A percentile compares a stretch with the other conserved stretches of the same genome.
Evolutionary conservation across 2,113 vertebrate species (phyloP).

Genomic region (Acanthisitta chloris): DNA sequence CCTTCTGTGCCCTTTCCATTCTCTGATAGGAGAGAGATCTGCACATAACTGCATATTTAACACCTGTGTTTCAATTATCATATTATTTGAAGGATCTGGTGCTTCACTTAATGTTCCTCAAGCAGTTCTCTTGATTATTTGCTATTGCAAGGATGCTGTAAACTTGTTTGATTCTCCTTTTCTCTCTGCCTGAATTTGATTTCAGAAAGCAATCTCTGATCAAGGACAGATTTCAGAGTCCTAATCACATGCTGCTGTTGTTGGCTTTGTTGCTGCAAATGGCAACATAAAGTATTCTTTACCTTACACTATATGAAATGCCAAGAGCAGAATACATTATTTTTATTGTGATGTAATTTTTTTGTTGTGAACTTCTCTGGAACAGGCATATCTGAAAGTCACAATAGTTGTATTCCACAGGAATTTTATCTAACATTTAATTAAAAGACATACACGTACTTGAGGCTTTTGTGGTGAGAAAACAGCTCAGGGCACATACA

Average conservation of each 20-base stretch:
- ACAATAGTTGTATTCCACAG: not conserved
- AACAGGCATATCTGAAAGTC: not conserved
- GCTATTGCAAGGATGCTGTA: not conserved
- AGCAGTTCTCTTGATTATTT: slow-evolving; percentile 30
- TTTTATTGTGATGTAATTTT: not conserved
- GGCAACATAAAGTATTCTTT: not conserved
- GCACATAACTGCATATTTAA: not conserved
- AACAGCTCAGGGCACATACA: not conserved
- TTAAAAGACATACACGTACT: not conserved
- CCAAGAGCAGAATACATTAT: not conserved
- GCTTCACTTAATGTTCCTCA: slow-evolving; percentile 1
- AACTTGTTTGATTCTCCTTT: slow-evolving; percentile 2
- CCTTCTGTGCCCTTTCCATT: not conserved
- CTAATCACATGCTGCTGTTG: not conserved
- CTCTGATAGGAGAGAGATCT: not conserved
- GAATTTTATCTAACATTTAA: slow-evolving; percentile 26
- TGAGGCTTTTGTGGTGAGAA: slow-evolving; percentile 19
- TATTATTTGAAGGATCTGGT: slow-evolving; percentile 2
- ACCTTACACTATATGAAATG: not conserved
- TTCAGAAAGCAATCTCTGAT: slow-evolving; percentile 39
- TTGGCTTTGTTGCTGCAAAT: not conserved
- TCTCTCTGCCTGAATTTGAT: not conserved
- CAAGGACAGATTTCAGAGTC: slow-evolving; percentile 11
- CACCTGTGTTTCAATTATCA: not conserved
- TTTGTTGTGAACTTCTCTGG: not conserved